Conservation (phyloP, 2,113 vertebrate genomes). For the Tragelaphus buxtoni region DNA sequence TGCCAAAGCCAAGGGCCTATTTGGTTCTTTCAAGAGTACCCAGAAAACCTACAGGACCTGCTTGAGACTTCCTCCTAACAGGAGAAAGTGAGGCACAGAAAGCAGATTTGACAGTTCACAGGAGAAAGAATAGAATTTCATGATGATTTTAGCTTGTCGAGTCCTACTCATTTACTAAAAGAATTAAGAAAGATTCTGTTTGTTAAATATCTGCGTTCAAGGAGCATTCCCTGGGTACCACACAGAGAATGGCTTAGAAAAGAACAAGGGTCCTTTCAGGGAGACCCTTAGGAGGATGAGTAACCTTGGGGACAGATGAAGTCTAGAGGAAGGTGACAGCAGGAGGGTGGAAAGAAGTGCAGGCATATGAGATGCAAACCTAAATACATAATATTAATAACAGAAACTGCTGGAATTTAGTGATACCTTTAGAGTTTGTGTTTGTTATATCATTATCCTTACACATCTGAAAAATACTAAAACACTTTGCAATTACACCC, state of each 20-base stretch:
- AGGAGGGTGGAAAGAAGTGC: neutral
- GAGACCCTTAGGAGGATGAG: neutral
- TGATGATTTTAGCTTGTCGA: neutral
- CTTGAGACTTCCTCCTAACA: neutral
- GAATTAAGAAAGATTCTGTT: neutral
- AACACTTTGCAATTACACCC: neutral
- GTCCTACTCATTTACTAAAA: neutral
- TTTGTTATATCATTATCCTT: neutral
- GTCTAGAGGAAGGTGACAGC: neutral
- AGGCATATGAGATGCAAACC: neutral
- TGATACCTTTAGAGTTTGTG: neutral
- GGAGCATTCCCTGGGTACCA: neutral
- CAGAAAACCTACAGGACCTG: neutral
- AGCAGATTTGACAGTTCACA: neutral
- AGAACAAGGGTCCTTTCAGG: neutral
- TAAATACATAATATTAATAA: neutral
- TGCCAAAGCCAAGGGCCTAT: neutral
- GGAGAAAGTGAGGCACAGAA: neutral
- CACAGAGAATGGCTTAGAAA: neutral
- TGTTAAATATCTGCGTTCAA: neutral
- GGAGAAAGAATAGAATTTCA: neutral
- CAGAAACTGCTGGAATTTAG: neutral
- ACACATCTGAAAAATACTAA: neutral
- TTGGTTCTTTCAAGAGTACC: neutral
- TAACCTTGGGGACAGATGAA: neutral